Conservation (phyloP, 2,797 vertebrate genomes). For the Garrulus glandarius region DNA sequence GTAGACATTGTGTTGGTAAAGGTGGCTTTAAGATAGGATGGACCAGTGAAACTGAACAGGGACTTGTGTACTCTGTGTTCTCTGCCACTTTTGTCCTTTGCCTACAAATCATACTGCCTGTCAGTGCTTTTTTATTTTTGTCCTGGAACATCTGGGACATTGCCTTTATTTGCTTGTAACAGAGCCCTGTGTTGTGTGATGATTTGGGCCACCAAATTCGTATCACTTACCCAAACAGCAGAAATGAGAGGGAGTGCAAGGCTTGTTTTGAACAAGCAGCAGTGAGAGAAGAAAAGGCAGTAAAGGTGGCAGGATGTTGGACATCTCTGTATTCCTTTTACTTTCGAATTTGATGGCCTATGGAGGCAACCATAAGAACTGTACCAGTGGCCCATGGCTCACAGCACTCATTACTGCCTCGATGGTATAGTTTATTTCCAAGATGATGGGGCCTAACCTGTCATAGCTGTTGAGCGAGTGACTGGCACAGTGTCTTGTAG, state of each 20-base stretch:
- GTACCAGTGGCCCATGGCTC: background rate
- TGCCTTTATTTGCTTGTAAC: background rate
- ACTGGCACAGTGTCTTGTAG: background rate
- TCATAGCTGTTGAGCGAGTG: background rate
- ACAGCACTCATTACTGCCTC: background rate
- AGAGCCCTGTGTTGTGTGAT: background rate
- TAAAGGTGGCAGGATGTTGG: background rate
- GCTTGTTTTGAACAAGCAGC: background rate
- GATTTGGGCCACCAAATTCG: background rate
- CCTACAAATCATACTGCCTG: background rate
- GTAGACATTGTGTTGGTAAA: background rate
- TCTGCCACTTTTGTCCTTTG: background rate
- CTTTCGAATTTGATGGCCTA: background rate
- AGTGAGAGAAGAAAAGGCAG: background rate
- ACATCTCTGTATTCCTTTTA: background rate
- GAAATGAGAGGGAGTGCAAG: background rate
- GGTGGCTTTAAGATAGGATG: background rate
- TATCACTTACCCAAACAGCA: background rate
- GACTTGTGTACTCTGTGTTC: accelerated
- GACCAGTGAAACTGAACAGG: background rate
- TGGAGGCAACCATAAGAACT: background rate
- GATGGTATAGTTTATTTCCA: background rate
- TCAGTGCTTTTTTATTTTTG: background rate
- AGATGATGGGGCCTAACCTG: background rate
- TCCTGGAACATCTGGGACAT: background rate